Conservation (phyloP, 2,113 vertebrate genomes). For the Chaetodon auriga region DNA sequence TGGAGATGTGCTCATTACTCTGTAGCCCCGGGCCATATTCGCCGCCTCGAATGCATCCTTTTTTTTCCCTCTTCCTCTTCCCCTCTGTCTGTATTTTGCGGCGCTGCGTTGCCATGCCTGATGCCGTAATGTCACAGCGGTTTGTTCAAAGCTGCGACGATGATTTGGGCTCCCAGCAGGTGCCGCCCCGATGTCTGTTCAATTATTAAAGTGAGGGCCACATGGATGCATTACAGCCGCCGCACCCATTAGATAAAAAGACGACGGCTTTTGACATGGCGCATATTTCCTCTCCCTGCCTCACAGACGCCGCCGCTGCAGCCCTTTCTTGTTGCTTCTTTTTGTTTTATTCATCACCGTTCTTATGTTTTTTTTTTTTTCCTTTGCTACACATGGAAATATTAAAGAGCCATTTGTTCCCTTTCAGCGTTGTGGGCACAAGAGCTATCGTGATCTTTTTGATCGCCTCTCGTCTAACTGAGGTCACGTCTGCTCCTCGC, state of each 20-base stretch:
- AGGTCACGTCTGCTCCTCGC: conserved; percentile 68
- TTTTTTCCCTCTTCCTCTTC: conserved; percentile 76
- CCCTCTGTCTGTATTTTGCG: conserved; percentile 87
- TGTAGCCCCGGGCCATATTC: conserved; percentile 93
- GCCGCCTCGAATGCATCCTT: conserved; percentile 89
- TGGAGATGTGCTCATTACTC: conserved; percentile 99
- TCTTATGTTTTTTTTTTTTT: conserved; percentile 34
- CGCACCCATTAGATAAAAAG: conserved; percentile 89
- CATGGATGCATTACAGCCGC: conserved; percentile 89
- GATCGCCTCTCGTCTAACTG: conserved; percentile 67
- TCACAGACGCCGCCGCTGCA: conserved; percentile 79
- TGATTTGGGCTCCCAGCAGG: conserved; percentile 95
- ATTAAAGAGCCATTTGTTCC: conserved; percentile 80
- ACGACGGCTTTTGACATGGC: conserved; percentile 87
- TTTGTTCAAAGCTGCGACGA: conserved; percentile 92
- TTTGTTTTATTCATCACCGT: conserved; percentile 83
- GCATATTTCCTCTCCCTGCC: conserved; percentile 87
- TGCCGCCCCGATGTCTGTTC: conserved; percentile 94
- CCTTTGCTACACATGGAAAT: conserved; percentile 66
- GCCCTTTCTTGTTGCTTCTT: conserved; percentile 59
- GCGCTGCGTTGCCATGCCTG: conserved; percentile 87
- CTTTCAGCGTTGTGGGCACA: conserved; percentile 69
- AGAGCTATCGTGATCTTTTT: conserved; percentile 68
- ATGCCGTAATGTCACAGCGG: conserved; percentile 91
- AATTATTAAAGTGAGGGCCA: conserved; percentile 95